Evolutionary conservation across 2,888 invertebrate species (phyloP), one percentile per base, ranked within the genome.

Genomic region (Dioctria rufipes): DNA sequence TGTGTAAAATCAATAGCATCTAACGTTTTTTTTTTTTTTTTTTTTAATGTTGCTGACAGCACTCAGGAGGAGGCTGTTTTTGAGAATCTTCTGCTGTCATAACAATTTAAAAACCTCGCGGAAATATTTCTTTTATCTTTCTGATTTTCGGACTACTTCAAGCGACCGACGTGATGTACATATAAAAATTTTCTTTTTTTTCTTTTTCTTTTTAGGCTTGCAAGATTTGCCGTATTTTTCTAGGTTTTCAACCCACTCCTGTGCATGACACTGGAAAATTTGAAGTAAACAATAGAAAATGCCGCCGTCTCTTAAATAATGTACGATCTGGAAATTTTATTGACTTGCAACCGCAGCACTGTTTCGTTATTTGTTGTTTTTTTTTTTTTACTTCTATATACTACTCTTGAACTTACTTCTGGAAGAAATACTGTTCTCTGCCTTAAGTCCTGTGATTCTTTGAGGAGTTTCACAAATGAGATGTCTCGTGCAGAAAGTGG

Each of bases 331-430:
- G 51, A 78, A 61, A 37, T 78, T 78, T 63, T 78, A 78, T 78
- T 78, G 63, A 78, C 65, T 78, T 78, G 46, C 75, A 75, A 75
- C 60, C 8, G 49, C 46, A 37, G 58, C 46, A 46, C 13, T 63
- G 65, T 63, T 78, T 61, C n/a, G 49, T 3, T 65, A 25, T 37
- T 61, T 8, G n/a, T n/a, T 60, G 54, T n/a, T 42, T 13, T 54
- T 11, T 51, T 51, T 37, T 54, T 54, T n/a, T n/a, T 25, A 11
- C 51, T 25, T 5, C 39, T 5, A 40, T 37, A 5, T 54, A 11
- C 54, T 71, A 51, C 51, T 13, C 11, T 39, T 9, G 3, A 8
- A 13, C 13, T 49, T 5, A 9, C 71, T 40, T 4, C 67, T 43
- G 46, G 42, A 40, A 11, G 11, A 6, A n/a, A n/a, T 5, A 39